These are phyloP conservation scores for Laticauda colubrina DNA, from an alignment of 2,113 vertebrate species.

Conservation along the genomic window DNA sequence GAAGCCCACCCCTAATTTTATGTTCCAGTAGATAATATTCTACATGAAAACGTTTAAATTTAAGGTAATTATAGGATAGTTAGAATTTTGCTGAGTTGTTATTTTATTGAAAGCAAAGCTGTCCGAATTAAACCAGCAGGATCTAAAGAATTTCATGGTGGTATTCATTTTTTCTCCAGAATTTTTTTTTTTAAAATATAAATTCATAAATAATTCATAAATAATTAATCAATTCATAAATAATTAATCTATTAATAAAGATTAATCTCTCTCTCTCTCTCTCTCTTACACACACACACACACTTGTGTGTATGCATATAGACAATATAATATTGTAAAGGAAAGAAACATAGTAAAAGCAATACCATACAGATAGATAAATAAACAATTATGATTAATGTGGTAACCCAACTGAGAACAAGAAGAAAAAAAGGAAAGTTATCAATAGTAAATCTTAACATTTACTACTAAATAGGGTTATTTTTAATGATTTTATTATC, in stretches of 20 bases:
- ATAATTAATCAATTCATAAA: too few relatives aligned
- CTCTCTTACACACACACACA: neutral
- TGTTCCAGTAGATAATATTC: neutral
- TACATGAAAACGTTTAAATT: neutral
- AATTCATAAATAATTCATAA: neutral
- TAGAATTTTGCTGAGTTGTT: neutral
- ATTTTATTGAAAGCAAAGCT: neutral
- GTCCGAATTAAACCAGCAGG: neutral
- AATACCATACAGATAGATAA: neutral
- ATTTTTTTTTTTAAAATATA: neutral
- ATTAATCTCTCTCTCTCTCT: neutral
- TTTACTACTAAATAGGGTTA: neutral
- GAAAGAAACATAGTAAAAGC: neutral
- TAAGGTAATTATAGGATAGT: neutral
- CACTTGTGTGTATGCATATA: neutral
- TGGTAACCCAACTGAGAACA: neutral
- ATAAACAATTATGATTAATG: neutral
- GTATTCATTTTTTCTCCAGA: neutral
- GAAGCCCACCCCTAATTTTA: too few relatives aligned
- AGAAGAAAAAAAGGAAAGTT: neutral
- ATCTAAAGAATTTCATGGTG: accelerated
- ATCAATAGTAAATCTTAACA: neutral
- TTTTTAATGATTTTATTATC: neutral
- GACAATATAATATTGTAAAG: neutral
- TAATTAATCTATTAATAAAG: neutral